Conservation (phyloP, 2,113 vertebrate genomes). For the Laticauda laticaudata region DNA sequence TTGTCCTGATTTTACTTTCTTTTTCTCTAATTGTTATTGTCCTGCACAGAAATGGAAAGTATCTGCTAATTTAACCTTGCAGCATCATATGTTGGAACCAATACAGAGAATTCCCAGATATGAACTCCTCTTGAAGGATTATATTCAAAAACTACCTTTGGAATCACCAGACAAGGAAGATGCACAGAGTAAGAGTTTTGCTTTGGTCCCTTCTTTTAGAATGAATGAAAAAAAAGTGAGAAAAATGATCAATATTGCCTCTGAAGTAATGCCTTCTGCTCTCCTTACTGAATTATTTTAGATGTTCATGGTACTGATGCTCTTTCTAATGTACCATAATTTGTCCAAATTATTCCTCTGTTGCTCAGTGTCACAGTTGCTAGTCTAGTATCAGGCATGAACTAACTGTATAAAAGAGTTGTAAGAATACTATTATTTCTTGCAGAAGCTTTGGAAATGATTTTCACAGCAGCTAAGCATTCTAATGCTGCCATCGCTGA, state of each 20-base stretch:
- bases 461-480: conserved; percentile 74
- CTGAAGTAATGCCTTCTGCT: not conserved
- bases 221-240: not conserved
- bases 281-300: not conserved
- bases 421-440: not conserved
- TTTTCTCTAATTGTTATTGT: accelerated
- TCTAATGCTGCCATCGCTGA: conserved; percentile 72
- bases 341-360: not conserved
- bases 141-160: conserved; percentile 77
- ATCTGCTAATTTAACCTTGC: conserved; percentile 77
- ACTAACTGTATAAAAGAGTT: not conserved
- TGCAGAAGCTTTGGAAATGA: conserved; percentile 73
- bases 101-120: conserved; percentile 90
- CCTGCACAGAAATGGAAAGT: conserved; percentile 72
- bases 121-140: conserved; percentile 87
- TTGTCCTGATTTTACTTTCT: not conserved
- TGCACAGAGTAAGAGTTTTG: conserved; percentile 75
- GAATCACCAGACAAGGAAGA: conserved; percentile 69
- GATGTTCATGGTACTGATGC: not conserved
- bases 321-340: not conserved
- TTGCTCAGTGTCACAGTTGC: not conserved
- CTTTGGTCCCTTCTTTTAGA: accelerated
- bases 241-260: not conserved
- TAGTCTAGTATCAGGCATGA: not conserved
- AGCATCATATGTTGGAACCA: conserved; percentile 83